These are phyloP conservation scores for Malurus melanocephalus DNA, from an alignment of 2,113 vertebrate species.

Conservation along the genomic window DNA sequence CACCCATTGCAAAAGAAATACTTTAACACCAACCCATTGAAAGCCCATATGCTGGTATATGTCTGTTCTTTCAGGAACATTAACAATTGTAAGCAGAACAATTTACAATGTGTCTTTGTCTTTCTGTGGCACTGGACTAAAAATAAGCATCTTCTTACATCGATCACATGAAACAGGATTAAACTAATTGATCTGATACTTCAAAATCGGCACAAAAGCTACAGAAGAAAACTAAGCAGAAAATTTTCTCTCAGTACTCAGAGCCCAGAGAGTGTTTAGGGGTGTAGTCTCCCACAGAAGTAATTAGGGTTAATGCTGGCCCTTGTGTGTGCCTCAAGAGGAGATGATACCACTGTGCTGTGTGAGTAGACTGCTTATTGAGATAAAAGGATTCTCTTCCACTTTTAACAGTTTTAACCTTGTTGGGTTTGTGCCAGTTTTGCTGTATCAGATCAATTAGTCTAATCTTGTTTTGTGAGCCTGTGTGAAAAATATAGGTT, in stretches of 20 bases:
- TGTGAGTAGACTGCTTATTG: background rate
- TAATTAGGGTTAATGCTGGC: constrained; percentile 13
- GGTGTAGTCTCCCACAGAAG: background rate
- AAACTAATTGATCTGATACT: background rate
- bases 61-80: background rate
- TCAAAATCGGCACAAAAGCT: background rate
- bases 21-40: background rate
- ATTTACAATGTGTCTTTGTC: background rate
- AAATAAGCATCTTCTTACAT: background rate
- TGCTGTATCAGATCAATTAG: constrained; percentile 45
- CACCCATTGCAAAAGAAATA: background rate
- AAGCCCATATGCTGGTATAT: background rate
- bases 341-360: constrained; percentile 24
- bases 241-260: background rate
- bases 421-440: constrained; percentile 22
- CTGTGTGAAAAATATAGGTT: background rate
- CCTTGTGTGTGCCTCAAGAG: background rate
- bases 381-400: constrained; percentile 46
- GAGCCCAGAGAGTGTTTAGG: background rate
- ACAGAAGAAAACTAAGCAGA: background rate
- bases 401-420: background rate
- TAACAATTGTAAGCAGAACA: background rate
- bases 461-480: constrained; percentile 26
- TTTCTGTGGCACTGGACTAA: background rate
- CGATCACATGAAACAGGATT: background rate